Evolutionary conservation across 2,888 invertebrate genomes (phyloP), one percentile per base, ranked within the genome.

Genomic region (Scaeva pyrastri): DNA sequence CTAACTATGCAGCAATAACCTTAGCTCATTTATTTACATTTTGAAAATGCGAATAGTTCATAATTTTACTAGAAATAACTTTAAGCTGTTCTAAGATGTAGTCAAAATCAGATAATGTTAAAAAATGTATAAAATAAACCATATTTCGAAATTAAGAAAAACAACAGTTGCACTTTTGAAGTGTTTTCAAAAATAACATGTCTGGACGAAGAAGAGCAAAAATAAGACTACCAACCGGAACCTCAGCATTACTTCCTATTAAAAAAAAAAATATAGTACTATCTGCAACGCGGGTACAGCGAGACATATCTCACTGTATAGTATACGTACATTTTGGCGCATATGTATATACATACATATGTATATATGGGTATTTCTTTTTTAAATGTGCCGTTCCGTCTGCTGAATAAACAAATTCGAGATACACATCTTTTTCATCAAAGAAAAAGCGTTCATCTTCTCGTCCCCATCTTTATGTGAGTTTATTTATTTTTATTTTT

Each of bases 351-450:
- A 14, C 19, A 10, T 39, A 19, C 23, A 1, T 39, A 36, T 50
- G 14, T 23, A 19, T 43, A 1, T 39, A 36, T 50, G 14, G n/a
- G 14, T 66, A 36, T 48, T 66, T 68, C 21, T 76, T 68, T 79
- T 73, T 71, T 79, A 71, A 85, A 76, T 80, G 66, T 78, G 81
- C 77, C 82, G 73, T 82, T 77, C 74, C 73, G 81, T 86, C 81
- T 86, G 75, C 62, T 86, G 73, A 86, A 77, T 82, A 86, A 86
- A 86, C 86, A 86, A 74, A 86, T 66, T 41, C 58, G 12, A 73
- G 12, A 62, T 60, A 50, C 68, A 78, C 52, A 73, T 73, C 14
- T 68, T 68, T 83, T 79, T 75, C 64, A 76, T 81, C 76, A 85
- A 81, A 85, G 76, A 73, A 68, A 21, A 41, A 80, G 52, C 74